phyloP scores from a whole-genome alignment of 2,113 vertebrate genomes.

The Oncorhynchus keta region DNA sequence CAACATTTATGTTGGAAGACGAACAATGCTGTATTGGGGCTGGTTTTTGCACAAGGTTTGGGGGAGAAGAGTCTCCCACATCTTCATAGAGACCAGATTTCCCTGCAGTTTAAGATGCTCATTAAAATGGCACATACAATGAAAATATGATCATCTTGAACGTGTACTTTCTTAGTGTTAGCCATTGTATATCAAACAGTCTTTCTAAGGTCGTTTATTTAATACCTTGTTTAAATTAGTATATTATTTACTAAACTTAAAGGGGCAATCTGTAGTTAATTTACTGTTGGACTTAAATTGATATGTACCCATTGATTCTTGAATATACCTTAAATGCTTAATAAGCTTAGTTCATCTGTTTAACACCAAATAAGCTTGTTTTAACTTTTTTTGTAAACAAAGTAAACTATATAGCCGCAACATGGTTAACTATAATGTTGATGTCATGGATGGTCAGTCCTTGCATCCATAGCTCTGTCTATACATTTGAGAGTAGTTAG shows the following conservation, averaged over 20 bases:
- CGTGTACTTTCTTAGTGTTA: not conserved
- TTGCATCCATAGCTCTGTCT: too few species aligned
- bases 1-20: conserved; percentile 9
- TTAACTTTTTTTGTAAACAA: not conserved
- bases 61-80: not conserved
- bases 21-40: not conserved
- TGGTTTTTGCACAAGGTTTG: too few species aligned
- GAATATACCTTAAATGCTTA: too few species aligned
- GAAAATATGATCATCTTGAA: not conserved
- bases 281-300: too few species aligned
- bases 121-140: not conserved
- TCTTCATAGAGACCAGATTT: not conserved
- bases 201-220: conserved; percentile 7
- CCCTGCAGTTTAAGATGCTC: not conserved
- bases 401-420: too few species aligned
- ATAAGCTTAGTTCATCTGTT: too few species aligned
- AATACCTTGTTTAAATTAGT: not conserved
- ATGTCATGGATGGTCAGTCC: too few species aligned
- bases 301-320: too few species aligned
- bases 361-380: not conserved
- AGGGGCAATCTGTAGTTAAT: too few species aligned
- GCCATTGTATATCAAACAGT: not conserved
- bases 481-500: too few species aligned
- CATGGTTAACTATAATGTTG: too few species aligned
- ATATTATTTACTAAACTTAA: too few species aligned